Conservation (phyloP, 2,888 invertebrate genomes). For the Oeneis ivallda region DNA sequence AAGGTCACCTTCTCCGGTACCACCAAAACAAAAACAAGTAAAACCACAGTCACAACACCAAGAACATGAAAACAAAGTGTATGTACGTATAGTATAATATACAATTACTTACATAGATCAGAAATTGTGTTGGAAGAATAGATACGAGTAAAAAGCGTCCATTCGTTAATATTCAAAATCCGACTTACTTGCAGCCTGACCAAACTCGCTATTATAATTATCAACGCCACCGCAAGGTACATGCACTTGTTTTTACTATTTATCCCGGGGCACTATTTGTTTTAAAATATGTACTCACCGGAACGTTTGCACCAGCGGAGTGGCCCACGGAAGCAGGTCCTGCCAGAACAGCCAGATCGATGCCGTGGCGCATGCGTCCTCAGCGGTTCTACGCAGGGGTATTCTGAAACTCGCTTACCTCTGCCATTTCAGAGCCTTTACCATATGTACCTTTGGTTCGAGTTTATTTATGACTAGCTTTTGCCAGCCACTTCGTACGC, state of each 20-base stretch:
- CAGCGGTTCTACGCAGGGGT: constrained; percentile 30
- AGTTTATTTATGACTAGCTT: constrained; percentile 9
- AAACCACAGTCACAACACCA: constrained; percentile 21
- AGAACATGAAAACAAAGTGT: constrained; percentile 20
- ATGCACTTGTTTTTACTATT: constrained; percentile 61
- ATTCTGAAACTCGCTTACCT: constrained; percentile 29
- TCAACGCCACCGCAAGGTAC: constrained; percentile 78
- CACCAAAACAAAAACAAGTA: constrained; percentile 28
- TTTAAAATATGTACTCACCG: constrained; percentile 61
- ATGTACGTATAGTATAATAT: constrained; percentile 23
- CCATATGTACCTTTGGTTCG: constrained; percentile 11
- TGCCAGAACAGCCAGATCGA: constrained; percentile 60
- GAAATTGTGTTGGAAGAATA: constrained; percentile 39
- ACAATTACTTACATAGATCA: constrained; percentile 38
- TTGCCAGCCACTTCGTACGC: background rate
- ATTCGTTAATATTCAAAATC: constrained; percentile 37
- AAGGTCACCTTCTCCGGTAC: constrained; percentile 32
- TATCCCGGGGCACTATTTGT: constrained; percentile 40
- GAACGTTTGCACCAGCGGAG: constrained; percentile 61
- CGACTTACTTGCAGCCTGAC: constrained; percentile 75
- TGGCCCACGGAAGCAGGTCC: constrained; percentile 46
- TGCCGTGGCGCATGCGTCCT: constrained; percentile 61
- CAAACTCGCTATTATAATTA: constrained; percentile 76
- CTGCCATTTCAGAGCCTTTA: constrained; percentile 20
- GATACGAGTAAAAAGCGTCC: constrained; percentile 41